These are phyloP conservation scores for Gorilla gorilla DNA, from an alignment of 2,113 vertebrate genomes.

Conservation along the genomic window DNA sequence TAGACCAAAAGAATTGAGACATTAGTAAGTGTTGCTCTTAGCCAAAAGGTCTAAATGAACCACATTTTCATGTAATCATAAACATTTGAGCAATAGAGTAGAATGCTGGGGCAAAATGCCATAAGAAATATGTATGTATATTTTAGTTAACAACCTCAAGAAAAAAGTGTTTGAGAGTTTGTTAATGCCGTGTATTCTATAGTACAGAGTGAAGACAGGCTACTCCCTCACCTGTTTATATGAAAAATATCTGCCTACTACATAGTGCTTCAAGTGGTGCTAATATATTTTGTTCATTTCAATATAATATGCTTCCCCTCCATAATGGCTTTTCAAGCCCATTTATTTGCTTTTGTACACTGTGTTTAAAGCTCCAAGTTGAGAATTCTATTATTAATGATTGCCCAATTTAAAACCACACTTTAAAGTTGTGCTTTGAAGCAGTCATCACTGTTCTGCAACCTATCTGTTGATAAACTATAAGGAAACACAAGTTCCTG, in stretches of 20 bases:
- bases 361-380: background rate
- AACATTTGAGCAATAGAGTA: background rate
- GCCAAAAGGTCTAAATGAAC: background rate
- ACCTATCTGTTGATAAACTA: rapidly evolving
- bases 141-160: background rate
- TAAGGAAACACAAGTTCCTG: background rate
- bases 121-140: background rate
- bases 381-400: background rate
- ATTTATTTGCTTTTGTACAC: background rate
- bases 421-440: background rate
- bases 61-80: background rate
- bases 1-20: background rate
- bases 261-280: background rate
- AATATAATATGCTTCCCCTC: background rate
- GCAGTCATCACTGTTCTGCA: background rate
- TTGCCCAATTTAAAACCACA: background rate
- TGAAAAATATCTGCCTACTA: background rate
- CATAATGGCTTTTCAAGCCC: background rate
- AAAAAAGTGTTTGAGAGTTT: background rate
- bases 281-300: background rate
- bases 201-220: background rate
- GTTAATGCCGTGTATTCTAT: background rate
- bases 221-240: background rate
- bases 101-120: background rate
- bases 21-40: background rate